phyloP scores from a whole-genome alignment of 2,888 invertebrate species.

The Dynastes grantii region DNA sequence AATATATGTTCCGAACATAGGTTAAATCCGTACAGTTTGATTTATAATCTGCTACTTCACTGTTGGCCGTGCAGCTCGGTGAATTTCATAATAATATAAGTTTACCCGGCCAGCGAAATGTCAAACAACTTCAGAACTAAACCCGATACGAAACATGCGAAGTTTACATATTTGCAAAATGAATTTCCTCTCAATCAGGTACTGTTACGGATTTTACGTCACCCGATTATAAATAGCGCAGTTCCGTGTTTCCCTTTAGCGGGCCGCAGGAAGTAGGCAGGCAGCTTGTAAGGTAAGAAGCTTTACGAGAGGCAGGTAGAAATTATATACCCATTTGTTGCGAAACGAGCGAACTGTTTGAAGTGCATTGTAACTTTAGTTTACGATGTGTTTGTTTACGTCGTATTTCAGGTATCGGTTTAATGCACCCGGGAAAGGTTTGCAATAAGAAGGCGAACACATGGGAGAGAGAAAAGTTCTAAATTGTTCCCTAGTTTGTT shows the following conservation, averaged over 20 bases:
- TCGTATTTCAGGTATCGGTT: conserved; percentile 34
- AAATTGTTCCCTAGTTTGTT: background rate
- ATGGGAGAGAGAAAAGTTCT: background rate
- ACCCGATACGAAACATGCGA: conserved; percentile 35
- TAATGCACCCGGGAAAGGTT: conserved; percentile 19
- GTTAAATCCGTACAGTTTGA: conserved; percentile 14
- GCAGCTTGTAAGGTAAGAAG: background rate
- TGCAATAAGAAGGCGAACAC: background rate
- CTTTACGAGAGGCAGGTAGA: conserved; percentile 26
- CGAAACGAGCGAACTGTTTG: conserved; percentile 9
- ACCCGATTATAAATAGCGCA: conserved; percentile 33
- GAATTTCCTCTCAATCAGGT: conserved; percentile 28
- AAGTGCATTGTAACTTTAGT: conserved; percentile 25
- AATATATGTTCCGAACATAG: background rate
- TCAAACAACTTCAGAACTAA: conserved; percentile 27
- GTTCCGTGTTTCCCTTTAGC: conserved; percentile 8
- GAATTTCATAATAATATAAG: conserved; percentile 12
- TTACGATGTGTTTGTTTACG: conserved; percentile 37
- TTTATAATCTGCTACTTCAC: background rate
- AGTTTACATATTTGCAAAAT: conserved; percentile 30
- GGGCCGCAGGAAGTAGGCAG: background rate
- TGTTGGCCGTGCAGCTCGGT: background rate
- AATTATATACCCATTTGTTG: conserved; percentile 38
- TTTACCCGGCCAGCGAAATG: background rate
- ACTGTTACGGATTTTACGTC: conserved; percentile 38